Base-by-base conservation (phyloP, 2,888 invertebrate species). In the Carterocephalus palaemon region DNA sequence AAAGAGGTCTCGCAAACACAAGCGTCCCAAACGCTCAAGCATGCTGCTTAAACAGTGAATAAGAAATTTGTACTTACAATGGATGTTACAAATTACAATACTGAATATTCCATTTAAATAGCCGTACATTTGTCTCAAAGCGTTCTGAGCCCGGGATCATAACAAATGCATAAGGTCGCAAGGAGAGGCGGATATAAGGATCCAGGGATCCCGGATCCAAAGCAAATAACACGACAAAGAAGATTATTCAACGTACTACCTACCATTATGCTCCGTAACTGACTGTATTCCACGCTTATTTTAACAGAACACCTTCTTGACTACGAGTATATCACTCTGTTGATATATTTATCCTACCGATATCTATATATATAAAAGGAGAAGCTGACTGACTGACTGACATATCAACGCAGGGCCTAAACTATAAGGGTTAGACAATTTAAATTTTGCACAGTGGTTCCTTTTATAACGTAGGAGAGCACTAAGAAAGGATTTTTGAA, bases 31-130 rank as follows among this genome's bases (percentile, higher is more conserved):
- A 38, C 50, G 51, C 65, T 70, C 65, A 67, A 68, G 62, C 63
- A 72, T 75, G 71, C 69, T 59, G 62, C 72, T 73, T 75, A 70
- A 72, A 75, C 70, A 72, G 64, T 75, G 76, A 78, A 79, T 76
- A 79, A 74, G 67, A 72, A 67, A 76, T 72, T 73, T 72, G 60
- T 64, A 51, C 50, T 52, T 59, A 74, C 71, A 77, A 76, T 77
- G 74, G 67, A 75, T 70, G 68, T 66, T 73, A 70, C 69, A 71
- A 74, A 70, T 67, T 74, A 72, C 70, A 69, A 70, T 73, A 70
- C 75, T 76, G 71, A 81, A 82, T 80, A 81, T 80, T 80, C 75
- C 59, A 80, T 80, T 73, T 73, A 75, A 77, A 78, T 75, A 70
- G 74, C 76, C 67, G 70, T 67, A 77, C 77, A 76, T 80, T 81